These are phyloP conservation scores for Julus scanicus DNA, from an alignment of 2,888 invertebrate genomes.

Conservation along the genomic window DNA sequence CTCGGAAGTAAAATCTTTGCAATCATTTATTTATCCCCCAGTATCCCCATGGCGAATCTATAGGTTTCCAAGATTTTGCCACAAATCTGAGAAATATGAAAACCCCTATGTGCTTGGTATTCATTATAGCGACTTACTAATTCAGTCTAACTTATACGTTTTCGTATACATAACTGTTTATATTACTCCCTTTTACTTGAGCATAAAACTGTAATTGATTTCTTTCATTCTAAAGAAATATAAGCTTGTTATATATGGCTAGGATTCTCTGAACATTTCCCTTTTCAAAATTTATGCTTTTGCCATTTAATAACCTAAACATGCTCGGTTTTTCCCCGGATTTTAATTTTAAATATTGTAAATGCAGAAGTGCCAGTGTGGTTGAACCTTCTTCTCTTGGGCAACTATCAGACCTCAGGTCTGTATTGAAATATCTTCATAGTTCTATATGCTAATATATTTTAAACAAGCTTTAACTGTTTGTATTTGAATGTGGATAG, in stretches of 20 bases:
- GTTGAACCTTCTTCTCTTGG: neutral
- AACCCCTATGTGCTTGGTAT: neutral
- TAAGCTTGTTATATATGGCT: neutral
- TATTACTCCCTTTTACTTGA: neutral
- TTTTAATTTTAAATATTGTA: neutral
- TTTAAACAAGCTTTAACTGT: too few relatives aligned
- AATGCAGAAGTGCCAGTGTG: neutral
- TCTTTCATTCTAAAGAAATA: slow-evolving; percentile 15
- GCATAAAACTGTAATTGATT: neutral
- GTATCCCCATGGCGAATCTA: neutral
- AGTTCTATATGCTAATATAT: too few relatives aligned
- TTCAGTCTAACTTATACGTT: neutral
- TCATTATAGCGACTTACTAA: neutral
- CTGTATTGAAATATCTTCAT: too few relatives aligned
- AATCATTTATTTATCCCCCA: neutral
- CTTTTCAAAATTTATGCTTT: neutral
- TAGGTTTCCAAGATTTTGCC: slow-evolving; percentile 28
- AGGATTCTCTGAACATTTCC: neutral
- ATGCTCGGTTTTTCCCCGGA: neutral
- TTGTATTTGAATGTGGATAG: too few relatives aligned
- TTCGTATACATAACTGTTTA: neutral
- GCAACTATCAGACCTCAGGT: neutral
- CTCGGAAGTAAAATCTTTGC: slow-evolving; percentile 3
- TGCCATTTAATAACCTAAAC: neutral
- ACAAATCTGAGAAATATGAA: slow-evolving; percentile 17